Evolutionary conservation across 2,113 vertebrate genomes (phyloP).

Genomic region (Sardina pilchardus): DNA sequence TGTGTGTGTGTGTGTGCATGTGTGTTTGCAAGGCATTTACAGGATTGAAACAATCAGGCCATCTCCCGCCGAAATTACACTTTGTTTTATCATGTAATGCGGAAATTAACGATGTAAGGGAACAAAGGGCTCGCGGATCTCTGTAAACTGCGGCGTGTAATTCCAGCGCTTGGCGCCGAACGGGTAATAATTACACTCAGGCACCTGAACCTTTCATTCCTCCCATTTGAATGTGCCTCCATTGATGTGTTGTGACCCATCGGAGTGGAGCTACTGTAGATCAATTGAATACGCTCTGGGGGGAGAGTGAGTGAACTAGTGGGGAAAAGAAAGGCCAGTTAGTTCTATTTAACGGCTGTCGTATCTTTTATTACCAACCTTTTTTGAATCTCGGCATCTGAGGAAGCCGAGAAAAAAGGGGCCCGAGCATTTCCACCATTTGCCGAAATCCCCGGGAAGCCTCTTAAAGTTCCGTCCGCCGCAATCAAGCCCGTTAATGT

Average conservation of each 20-base stretch:
- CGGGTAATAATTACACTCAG: background rate
- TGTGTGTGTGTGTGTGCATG: background rate
- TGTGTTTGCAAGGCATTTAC: background rate
- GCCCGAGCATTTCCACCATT: background rate
- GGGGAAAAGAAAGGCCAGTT: background rate
- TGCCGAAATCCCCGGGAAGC: background rate
- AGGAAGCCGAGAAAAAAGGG: background rate
- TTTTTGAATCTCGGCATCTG: background rate
- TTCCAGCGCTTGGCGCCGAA: background rate
- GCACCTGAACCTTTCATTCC: background rate
- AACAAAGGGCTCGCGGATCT: background rate
- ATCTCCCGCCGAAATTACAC: background rate
- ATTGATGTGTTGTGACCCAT: constrained; percentile 10
- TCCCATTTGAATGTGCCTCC: background rate
- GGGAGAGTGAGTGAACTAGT: background rate
- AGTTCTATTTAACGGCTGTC: background rate
- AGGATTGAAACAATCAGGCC: background rate
- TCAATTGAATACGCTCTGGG: background rate
- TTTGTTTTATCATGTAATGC: constrained; percentile 3
- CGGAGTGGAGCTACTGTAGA: background rate
- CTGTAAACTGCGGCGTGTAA: background rate
- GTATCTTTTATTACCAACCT: background rate
- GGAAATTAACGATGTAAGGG: background rate
- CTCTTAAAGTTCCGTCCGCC: constrained; percentile 18
- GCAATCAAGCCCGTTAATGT: constrained; percentile 34